Conservation (phyloP, 2,113 vertebrate genomes). For the Chunga burmeisteri region DNA sequence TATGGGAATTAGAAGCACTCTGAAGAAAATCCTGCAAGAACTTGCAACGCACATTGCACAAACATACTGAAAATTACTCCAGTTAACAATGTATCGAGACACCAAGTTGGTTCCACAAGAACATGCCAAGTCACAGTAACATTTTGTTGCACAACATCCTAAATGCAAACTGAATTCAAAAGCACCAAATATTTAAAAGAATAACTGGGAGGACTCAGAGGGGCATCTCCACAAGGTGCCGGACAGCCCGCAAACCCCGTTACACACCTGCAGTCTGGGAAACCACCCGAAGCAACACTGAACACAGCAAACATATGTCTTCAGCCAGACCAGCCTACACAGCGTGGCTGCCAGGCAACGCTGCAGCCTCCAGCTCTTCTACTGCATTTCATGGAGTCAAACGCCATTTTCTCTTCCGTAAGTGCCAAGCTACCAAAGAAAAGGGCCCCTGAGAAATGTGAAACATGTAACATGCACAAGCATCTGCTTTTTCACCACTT, state of each 20-base stretch:
- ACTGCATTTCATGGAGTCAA: not conserved
- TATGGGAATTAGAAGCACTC: not conserved
- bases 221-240: not conserved
- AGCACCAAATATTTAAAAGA: not conserved
- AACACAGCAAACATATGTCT: rapidly evolving
- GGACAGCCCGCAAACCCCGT: rapidly evolving
- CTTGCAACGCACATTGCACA: not conserved
- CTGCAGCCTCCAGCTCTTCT: not conserved
- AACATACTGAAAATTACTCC: not conserved
- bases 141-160: not conserved
- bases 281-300: rapidly evolving
- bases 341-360: not conserved
- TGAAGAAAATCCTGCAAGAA: not conserved
- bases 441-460: not conserved
- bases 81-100: rapidly evolving
- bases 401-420: not conserved
- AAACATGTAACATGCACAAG: rapidly evolving
- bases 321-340: not conserved
- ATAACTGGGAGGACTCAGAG: rapidly evolving
- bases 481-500: not conserved
- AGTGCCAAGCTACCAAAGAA: not conserved
- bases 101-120: rapidly evolving
- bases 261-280: not conserved
- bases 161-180: not conserved
- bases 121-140: not conserved